Evolutionary conservation across 2,888 invertebrate species (phyloP).

Genomic region (Lasioglossum marginatum): DNA sequence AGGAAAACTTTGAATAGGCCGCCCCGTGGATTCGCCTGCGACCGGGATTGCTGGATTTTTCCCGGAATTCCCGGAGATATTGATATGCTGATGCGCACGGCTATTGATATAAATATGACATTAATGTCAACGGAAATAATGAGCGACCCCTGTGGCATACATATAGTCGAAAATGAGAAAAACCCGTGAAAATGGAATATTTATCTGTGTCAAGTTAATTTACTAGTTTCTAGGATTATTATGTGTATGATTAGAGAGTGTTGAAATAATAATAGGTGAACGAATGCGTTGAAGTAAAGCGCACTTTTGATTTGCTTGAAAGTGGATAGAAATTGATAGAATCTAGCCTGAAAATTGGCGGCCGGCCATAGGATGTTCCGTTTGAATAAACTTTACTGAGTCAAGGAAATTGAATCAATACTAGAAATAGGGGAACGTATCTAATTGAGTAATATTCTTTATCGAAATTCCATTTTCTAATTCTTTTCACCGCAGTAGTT

Average conservation of each 20-base stretch:
- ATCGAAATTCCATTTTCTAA: background rate
- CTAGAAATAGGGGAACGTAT: background rate
- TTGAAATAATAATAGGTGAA: background rate
- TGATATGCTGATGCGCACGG: background rate
- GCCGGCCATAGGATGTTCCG: background rate
- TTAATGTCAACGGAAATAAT: background rate
- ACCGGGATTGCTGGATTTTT: slow-evolving; percentile 1
- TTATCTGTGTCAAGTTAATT: background rate
- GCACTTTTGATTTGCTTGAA: background rate
- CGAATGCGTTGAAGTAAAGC: background rate
- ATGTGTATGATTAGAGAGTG: background rate
- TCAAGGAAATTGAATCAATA: background rate
- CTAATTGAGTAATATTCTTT: background rate
- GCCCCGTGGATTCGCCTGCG: background rate
- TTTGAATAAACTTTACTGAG: background rate
- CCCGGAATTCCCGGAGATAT: background rate
- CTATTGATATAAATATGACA: slow-evolving; percentile 3
- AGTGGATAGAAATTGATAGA: background rate
- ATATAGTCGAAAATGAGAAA: background rate
- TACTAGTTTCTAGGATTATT: background rate
- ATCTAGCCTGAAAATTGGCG: background rate
- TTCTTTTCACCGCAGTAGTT: background rate
- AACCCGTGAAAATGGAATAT: background rate
- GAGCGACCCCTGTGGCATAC: too few relatives aligned
- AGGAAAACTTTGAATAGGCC: slow-evolving; percentile 12